Evolutionary conservation across 2,888 invertebrate species (phyloP), one percentile per base, ranked within the genome.

Genomic region (Physocephala rufipes): DNA sequence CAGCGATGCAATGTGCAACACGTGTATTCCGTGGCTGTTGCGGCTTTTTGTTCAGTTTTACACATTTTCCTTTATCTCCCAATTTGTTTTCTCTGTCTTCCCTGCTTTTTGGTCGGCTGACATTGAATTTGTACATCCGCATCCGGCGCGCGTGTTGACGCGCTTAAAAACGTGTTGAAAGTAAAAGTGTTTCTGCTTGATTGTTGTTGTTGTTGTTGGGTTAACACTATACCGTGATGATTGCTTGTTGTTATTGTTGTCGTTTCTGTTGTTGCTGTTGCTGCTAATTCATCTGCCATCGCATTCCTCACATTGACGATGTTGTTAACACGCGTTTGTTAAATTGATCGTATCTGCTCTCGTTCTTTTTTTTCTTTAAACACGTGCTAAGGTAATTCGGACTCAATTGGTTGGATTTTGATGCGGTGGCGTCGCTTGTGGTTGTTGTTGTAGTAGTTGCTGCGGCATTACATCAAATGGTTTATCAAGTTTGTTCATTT

Each of bases 101-200:
- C 36, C 36, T 9, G 36, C 5, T 36, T 24, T 13, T 61, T 26
- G 12, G n/a, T 24, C 30, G 28, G 28, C 36, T 62, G 45, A 15
- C 64, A 62, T 62, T 62, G 43, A 62, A 62, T 62, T 62, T 43
- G 16, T 24, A 49, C 49, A 64, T 47, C 62, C 62, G 49, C 64
- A 64, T 64, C 64, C 64, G 49, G 30, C 64, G 64, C 63, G 45
- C 24, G 64, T 24, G 24, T 49, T 30, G 51, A 16, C 13, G 51
- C 51, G 51, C 19, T 26, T 36, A 9, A 36, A 36, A 36, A 51
- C 51, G 51, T 19, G 51, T 49, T 30, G 65, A 65, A 65, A 65
- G 49, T 19, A 19, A 65, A 65, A 65, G 65, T 51, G 65, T 30
- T 30, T 49, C 65, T n/a, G 26, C 47, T 5, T 64, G 4, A 61